phyloP scores from a whole-genome alignment of 2,888 invertebrate genomes.

The Tortricodes alternella region DNA sequence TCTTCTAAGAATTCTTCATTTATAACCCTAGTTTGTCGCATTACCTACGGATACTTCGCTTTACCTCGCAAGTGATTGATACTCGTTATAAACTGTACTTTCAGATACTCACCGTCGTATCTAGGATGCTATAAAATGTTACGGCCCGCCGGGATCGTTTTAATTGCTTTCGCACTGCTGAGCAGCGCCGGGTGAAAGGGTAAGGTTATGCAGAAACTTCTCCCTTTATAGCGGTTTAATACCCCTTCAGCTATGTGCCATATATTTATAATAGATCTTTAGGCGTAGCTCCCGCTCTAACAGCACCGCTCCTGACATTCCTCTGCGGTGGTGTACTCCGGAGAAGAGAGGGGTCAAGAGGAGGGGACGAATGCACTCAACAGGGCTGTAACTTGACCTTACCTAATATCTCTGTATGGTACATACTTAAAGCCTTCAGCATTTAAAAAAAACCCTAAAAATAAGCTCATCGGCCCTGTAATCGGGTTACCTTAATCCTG shows the following conservation, averaged over 20 bases:
- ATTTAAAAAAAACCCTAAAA: no score
- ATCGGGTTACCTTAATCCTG: no score
- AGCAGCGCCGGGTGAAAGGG: neutral
- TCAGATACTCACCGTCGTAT: neutral
- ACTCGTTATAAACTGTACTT: neutral
- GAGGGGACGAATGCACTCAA: neutral
- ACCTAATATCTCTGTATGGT: neutral
- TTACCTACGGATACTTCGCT: no score
- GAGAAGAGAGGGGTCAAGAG: neutral
- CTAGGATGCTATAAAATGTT: neutral
- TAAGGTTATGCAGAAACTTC: neutral
- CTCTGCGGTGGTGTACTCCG: conserved; percentile 3
- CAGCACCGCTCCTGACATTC: conserved; percentile 17
- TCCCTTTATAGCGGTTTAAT: neutral
- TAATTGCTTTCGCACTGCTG: neutral
- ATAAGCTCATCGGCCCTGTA: no score
- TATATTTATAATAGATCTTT: neutral
- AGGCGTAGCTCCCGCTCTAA: conserved; percentile 5
- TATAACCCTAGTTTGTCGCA: no score
- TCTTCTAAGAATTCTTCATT: no score
- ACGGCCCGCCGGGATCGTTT: neutral
- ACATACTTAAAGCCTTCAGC: no score
- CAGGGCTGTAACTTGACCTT: neutral
- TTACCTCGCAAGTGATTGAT: neutral
- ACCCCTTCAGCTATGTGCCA: neutral